Evolutionary conservation across 2,113 vertebrate genomes (phyloP).

Genomic region (Protomyctophum bolini): DNA sequence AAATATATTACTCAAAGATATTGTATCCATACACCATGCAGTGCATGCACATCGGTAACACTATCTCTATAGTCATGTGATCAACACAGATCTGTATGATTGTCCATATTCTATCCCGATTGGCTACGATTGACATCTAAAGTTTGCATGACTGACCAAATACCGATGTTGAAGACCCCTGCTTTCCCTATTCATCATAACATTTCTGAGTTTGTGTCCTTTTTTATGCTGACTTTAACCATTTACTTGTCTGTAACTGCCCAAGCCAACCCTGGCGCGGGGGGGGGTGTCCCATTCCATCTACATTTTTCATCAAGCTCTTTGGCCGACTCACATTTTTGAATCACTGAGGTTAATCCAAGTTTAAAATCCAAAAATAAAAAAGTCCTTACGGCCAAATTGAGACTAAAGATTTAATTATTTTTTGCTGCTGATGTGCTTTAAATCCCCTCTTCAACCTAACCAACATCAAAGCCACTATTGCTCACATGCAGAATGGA

Average conservation of each 20-base stretch:
- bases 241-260: background rate
- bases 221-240: background rate
- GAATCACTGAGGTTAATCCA: conserved; percentile 8
- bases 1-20: too few relatives aligned
- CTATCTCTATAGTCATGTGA: too few relatives aligned
- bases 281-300: conserved; percentile 11
- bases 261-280: background rate
- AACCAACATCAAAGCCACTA: conserved; percentile 50
- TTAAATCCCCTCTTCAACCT: conserved; percentile 55
- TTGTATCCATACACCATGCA: too few relatives aligned
- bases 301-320: background rate
- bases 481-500: conserved; percentile 21
- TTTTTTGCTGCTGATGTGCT: conserved; percentile 37
- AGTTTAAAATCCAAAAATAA: conserved; percentile 24
- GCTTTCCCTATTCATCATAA: conserved; percentile 13
- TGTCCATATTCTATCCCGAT: too few relatives aligned
- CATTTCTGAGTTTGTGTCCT: background rate
- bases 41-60: too few relatives aligned
- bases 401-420: conserved; percentile 34
- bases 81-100: too few relatives aligned
- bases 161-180: too few relatives aligned
- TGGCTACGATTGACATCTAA: too few relatives aligned
- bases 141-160: too few relatives aligned
- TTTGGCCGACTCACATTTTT: background rate
- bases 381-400: conserved; percentile 31